A percentile compares a stretch with the other conserved stretches of the same genome.
Conservation (phyloP, 2,113 vertebrate species). For the Oophaga pumilio region DNA sequence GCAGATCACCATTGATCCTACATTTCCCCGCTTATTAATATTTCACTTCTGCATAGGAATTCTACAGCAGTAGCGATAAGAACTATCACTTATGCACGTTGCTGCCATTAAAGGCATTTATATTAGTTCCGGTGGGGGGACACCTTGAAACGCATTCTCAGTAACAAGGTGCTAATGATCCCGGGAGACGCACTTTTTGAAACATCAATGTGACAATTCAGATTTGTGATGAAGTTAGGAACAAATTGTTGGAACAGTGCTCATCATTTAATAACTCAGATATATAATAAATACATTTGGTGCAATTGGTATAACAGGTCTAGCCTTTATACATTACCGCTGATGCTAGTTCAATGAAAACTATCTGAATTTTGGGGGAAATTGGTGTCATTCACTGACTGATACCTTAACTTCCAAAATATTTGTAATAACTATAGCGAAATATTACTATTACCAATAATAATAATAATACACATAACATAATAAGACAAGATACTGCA, state of each 20-base stretch:
- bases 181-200: background rate
- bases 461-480: too few relatives aligned
- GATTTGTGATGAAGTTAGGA: background rate
- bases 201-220: background rate
- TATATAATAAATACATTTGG: background rate
- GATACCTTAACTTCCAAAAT: too few relatives aligned
- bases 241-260: background rate
- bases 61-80: background rate
- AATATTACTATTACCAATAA: too few relatives aligned
- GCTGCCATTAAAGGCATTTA: background rate
- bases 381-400: too few relatives aligned
- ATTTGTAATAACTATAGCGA: too few relatives aligned
- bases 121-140: background rate
- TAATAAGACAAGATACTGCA: too few relatives aligned
- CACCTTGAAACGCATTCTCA: background rate
- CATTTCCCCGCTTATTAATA: background rate
- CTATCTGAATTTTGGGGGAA: too few relatives aligned
- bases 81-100: background rate
- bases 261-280: background rate
- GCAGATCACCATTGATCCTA: background rate
- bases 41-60: background rate
- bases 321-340: background rate
- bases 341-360: too few relatives aligned
- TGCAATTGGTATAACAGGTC: background rate
- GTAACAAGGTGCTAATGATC: background rate